Base-by-base conservation (phyloP, 2,113 vertebrate genomes). In the Sceloporus undulatus region DNA sequence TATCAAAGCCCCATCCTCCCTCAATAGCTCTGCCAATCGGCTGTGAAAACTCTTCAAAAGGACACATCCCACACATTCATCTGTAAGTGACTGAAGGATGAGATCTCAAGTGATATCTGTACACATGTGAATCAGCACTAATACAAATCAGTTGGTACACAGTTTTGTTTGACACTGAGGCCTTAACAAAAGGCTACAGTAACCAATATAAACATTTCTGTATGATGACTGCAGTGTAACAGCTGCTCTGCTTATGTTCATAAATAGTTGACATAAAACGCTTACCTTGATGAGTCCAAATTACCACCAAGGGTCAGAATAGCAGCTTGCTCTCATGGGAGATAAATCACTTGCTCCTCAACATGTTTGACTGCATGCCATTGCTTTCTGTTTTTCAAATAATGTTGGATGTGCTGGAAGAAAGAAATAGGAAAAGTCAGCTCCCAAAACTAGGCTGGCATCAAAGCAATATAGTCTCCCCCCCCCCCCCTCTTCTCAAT, bases 261-360 rank as follows among this genome's bases (percentile, higher is more conserved):
- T 77, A 75, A 94, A 16, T 27, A 85, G 77, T 87, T 52, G 82
- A 52, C 56, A 38, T n/a, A 25, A 82, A 82, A 66, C 59, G 66
- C 82, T 93, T 90, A 92, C 79, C 52, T 62, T 88, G 56, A 66
- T 73, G 62, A 84, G 86, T 81, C 86, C 86, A 88, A 90, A 74
- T 79, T 70, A 90, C 79, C 89, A 90, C 65, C 76, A 91, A 93
- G 73, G 59, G 77, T 84, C 25, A 87, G 25, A 87, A 89, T 73
- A 87, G 75, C 62, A 59, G 59, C 19, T 82, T 89, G 90, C 25
- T 92, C 82, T 91, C n/a, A 75, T 0, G 8, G 75, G 82, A 19
- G 92, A 89, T 0, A 90, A 27, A 89, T 90, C 80, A 86, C 16
- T 93, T 29, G 52, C 84, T 85, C 92, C 66, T 77, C 87, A 91